Percentiles rank a stretch among this genome's conserved stretches.
Conservation (phyloP, 2,113 vertebrate species). For the Symphodus melops region DNA sequence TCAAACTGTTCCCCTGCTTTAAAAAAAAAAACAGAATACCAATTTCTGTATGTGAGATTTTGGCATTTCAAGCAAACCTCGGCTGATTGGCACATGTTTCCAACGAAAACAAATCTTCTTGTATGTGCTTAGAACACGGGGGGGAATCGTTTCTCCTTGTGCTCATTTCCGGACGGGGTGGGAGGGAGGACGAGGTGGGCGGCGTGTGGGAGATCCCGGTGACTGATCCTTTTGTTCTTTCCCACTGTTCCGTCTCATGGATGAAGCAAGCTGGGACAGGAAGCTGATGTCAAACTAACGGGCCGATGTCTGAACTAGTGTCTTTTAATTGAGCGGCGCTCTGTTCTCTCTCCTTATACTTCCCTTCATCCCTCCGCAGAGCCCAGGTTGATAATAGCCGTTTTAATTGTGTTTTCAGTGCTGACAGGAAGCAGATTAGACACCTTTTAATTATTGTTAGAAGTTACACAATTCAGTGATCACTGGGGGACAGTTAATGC, state of each 20-base stretch:
- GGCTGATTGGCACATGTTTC: conserved; percentile 36
- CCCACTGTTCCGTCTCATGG: conserved; percentile 73
- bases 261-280: conserved; percentile 79
- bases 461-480: conserved; percentile 63
- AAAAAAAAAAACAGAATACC: not conserved
- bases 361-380: conserved; percentile 42
- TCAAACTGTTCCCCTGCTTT: conserved; percentile 6
- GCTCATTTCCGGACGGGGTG: conserved; percentile 61
- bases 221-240: conserved; percentile 79
- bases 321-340: conserved; percentile 77
- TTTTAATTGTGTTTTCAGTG: conserved; percentile 69
- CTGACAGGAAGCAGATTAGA: conserved; percentile 65
- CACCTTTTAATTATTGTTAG: conserved; percentile 76
- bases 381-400: conserved; percentile 51
- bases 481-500: conserved; percentile 56
- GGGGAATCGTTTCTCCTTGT: conserved; percentile 49
- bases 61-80: conserved; percentile 36
- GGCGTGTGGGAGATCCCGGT: conserved; percentile 61
- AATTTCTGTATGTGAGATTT: conserved; percentile 19
- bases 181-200: conserved; percentile 38
- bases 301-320: conserved; percentile 77
- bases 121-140: conserved; percentile 41
- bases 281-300: conserved; percentile 67
- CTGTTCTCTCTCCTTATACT: conserved; percentile 32
- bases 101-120: conserved; percentile 36